phyloP scores from a whole-genome alignment of 2,113 vertebrate genomes.

The Sardina pilchardus region DNA sequence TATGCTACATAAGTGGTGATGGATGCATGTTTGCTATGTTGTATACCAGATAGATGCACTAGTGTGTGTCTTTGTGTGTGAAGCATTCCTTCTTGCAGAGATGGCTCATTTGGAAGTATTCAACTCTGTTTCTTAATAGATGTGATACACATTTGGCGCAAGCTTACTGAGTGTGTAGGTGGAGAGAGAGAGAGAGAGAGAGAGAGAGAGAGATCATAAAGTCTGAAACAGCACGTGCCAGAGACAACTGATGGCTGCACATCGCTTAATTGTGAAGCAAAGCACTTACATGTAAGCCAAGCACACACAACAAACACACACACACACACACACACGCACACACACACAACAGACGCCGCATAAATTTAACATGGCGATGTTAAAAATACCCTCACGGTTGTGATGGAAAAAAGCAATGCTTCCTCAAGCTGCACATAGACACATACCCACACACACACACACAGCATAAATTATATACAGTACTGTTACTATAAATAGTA shows the following conservation, averaged over 20 bases:
- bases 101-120: not conserved
- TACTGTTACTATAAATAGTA: conserved; percentile 24
- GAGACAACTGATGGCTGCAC: conserved; percentile 25
- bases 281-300: conserved; percentile 21
- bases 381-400: not conserved
- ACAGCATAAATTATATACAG: conserved; percentile 22
- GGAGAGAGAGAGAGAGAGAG: conserved; percentile 20
- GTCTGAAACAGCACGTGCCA: conserved; percentile 22
- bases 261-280: not conserved
- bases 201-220: conserved; percentile 12
- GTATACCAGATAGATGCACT: not conserved
- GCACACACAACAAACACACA: not conserved
- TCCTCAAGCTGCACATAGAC: not conserved
- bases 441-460: conserved; percentile 13
- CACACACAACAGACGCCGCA: conserved; percentile 7
- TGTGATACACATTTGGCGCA: not conserved
- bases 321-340: conserved; percentile 16
- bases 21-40: not conserved
- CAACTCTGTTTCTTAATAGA: not conserved
- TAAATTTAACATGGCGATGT: not conserved
- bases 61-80: not conserved
- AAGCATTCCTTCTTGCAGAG: not conserved
- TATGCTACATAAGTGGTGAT: conserved; percentile 8
- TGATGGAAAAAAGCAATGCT: not conserved
- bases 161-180: not conserved